Conservation (phyloP, 2,113 vertebrate genomes). For the pig (Sus scrofa) region T2T-Sscrofa CM000814.6:89313501-89314000, state of each 20-base stretch:
- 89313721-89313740: constrained; percentile 78
- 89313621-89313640: constrained; percentile 74
- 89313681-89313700: constrained; percentile 56
- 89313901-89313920: constrained; percentile 62
- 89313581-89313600: constrained; percentile 55
- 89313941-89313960: constrained; percentile 69
- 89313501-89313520: constrained; percentile 68
- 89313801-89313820: constrained; percentile 59
- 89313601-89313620: constrained; percentile 77
- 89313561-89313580: constrained; percentile 73
- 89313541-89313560: constrained; percentile 74
- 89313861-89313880: neutral
- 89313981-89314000: constrained; percentile 44
- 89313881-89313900: constrained; percentile 1
- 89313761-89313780: constrained; percentile 75
- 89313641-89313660: constrained; percentile 43
- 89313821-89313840: neutral
- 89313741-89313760: constrained; percentile 77
- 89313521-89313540: constrained; percentile 59
- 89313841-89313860: constrained; percentile 38
- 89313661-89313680: neutral
- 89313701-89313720: constrained; percentile 61
- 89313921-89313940: constrained; percentile 62
- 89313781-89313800: constrained; percentile 56
- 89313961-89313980: constrained; percentile 32